Evolutionary conservation across 1,140 invertebrate genomes (phyloP).

Genomic region (Aphelenchoides fujianensis): DNA sequence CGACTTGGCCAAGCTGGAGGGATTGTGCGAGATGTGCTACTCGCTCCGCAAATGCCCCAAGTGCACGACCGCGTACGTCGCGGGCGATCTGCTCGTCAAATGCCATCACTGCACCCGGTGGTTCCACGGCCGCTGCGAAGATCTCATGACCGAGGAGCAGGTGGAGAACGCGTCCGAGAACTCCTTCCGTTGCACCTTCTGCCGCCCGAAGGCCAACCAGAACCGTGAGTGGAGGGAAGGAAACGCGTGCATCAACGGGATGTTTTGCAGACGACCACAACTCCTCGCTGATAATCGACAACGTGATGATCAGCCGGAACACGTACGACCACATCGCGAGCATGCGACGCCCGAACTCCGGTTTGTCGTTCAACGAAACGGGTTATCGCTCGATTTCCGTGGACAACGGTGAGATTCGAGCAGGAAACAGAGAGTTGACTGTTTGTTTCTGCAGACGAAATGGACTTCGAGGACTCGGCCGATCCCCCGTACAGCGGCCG

Average conservation of each 20-base stretch:
- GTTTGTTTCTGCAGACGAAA: conserved; percentile 26
- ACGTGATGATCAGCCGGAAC: conserved; percentile 48
- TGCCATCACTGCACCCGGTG: conserved; percentile 81
- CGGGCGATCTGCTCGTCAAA: conserved; percentile 90
- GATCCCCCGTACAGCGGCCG: conserved; percentile 27
- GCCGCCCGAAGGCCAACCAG: conserved; percentile 69
- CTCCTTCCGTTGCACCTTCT: conserved; percentile 83
- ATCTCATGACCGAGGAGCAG: conserved; percentile 79
- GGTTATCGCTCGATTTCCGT: conserved; percentile 21
- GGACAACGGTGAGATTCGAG: conserved; percentile 19
- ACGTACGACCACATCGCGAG: conserved; percentile 24
- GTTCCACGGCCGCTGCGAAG: conserved; percentile 75
- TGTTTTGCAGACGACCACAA: conserved; percentile 24
- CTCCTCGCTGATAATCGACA: conserved; percentile 47
- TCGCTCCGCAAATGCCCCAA: conserved; percentile 80
- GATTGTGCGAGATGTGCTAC: conserved; percentile 84
- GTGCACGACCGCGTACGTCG: conserved; percentile 78
- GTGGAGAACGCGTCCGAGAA: conserved; percentile 76
- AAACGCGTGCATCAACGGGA: background rate
- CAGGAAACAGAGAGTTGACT: background rate
- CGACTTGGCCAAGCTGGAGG: conserved; percentile 73
- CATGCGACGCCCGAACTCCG: conserved; percentile 2
- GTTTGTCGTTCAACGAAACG: conserved; percentile 15
- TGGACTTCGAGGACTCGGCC: conserved; percentile 22
- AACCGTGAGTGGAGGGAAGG: background rate